Conservation (phyloP, 2,888 invertebrate genomes). For the Thelaira solivaga region DNA sequence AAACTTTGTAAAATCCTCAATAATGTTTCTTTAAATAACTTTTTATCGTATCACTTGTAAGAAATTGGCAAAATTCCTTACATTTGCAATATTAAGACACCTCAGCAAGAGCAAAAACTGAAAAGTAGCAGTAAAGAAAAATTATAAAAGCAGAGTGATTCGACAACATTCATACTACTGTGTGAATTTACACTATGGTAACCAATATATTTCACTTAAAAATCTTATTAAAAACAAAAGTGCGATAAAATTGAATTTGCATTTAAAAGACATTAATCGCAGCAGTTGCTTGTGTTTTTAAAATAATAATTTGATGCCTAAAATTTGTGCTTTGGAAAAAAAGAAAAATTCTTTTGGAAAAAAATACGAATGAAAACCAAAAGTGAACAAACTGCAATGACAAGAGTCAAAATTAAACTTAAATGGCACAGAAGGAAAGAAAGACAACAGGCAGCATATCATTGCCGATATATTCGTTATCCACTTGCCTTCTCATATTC, state of each 20-base stretch:
- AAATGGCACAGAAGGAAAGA: slow-evolving; percentile 64
- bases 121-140: background rate
- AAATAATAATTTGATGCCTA: slow-evolving; percentile 50
- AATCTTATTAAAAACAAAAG: slow-evolving; percentile 75
- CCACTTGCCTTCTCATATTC: slow-evolving; percentile 8
- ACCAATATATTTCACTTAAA: slow-evolving; percentile 59
- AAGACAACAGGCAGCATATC: slow-evolving; percentile 52
- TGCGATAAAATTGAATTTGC: slow-evolving; percentile 71
- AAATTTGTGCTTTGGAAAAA: slow-evolving; percentile 5
- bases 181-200: slow-evolving; percentile 25
- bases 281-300: slow-evolving; percentile 70
- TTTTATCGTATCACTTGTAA: slow-evolving; percentile 60
- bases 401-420: slow-evolving; percentile 69
- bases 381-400: slow-evolving; percentile 60
- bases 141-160: slow-evolving; percentile 19
- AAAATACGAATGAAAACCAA: slow-evolving; percentile 27
- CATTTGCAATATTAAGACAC: slow-evolving; percentile 23
- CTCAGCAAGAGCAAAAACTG: background rate
- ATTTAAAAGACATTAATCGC: slow-evolving; percentile 76
- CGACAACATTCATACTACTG: slow-evolving; percentile 17
- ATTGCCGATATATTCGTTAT: slow-evolving; percentile 58
- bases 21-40: slow-evolving; percentile 63
- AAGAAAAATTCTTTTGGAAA: slow-evolving; percentile 37
- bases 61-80: slow-evolving; percentile 38
- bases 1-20: slow-evolving; percentile 56